Conservation (phyloP, 2,888 invertebrate species). For the Melieria picta region DNA sequence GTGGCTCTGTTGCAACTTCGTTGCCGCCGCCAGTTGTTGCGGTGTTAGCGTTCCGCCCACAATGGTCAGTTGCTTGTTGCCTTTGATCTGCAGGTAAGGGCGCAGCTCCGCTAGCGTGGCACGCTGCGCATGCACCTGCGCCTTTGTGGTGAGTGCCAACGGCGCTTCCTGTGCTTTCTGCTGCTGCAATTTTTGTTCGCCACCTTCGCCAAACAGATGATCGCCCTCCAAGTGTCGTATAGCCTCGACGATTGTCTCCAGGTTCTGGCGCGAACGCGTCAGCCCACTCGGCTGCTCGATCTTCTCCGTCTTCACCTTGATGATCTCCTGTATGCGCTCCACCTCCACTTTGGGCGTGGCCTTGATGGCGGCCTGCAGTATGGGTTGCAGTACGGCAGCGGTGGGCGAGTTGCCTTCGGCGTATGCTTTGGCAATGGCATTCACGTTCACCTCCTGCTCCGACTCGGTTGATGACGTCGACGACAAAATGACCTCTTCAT, state of each 20-base stretch:
- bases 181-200: conserved; percentile 57
- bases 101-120: conserved; percentile 71
- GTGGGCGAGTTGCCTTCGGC: conserved; percentile 59
- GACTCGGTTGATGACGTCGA: conserved; percentile 61
- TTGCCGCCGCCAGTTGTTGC: conserved; percentile 31
- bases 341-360: conserved; percentile 87
- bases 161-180: conserved; percentile 62
- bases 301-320: conserved; percentile 63
- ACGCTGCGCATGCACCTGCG: conserved; percentile 57
- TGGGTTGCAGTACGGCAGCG: conserved; percentile 69
- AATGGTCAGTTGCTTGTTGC: conserved; percentile 62
- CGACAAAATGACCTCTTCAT: conserved; percentile 65
- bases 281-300: conserved; percentile 61
- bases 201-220: conserved; percentile 85
- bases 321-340: conserved; percentile 72
- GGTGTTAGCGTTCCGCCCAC: conserved; percentile 51
- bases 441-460: conserved; percentile 61
- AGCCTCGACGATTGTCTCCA: conserved; percentile 98
- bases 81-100: conserved; percentile 73
- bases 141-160: conserved; percentile 58
- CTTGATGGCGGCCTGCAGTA: conserved; percentile 87
- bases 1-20: conserved; percentile 14
- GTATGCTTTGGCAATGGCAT: conserved; percentile 61
- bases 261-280: conserved; percentile 86
- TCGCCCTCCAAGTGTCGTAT: conserved; percentile 98